These are phyloP conservation scores for Phoenicopterus ruber DNA, from an alignment of 2,113 vertebrate genomes.

Conservation along the genomic window DNA sequence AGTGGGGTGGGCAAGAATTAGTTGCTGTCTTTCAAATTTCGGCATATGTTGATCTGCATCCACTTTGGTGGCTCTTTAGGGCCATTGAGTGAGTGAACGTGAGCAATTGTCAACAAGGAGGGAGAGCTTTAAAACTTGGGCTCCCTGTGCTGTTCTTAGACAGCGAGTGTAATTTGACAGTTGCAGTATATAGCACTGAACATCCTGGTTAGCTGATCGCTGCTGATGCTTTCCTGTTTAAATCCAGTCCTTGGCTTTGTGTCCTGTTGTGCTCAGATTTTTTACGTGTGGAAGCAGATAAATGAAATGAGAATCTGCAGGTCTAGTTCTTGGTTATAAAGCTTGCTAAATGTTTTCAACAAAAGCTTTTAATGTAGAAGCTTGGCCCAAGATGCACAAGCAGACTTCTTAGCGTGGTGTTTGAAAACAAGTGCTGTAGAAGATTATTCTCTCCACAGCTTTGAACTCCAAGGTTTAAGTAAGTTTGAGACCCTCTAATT, in stretches of 20 bases:
- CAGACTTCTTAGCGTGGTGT: background rate
- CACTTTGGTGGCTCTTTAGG: background rate
- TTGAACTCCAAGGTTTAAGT: background rate
- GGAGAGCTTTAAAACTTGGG: background rate
- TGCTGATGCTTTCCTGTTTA: background rate
- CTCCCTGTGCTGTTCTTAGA: background rate
- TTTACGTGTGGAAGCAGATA: background rate
- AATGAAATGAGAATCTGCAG: background rate
- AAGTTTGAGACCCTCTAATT: background rate
- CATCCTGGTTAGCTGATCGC: background rate
- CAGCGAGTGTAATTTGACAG: background rate
- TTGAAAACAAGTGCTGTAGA: background rate
- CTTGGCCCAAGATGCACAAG: background rate
- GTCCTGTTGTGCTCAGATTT: background rate
- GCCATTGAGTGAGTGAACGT: background rate
- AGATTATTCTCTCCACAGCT: background rate
- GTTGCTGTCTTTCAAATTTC: background rate
- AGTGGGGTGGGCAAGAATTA: background rate
- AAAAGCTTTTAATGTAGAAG: background rate
- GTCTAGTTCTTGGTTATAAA: background rate
- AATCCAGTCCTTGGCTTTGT: background rate
- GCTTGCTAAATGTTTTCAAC: background rate
- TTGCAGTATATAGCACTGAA: background rate
- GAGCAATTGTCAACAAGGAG: background rate
- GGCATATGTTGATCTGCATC: background rate